These are phyloP conservation scores for Theonella swinhoei DNA, from an alignment of 37 sponge, comb jelly and placozoan genomes.

Conservation along the genomic window DNA sequence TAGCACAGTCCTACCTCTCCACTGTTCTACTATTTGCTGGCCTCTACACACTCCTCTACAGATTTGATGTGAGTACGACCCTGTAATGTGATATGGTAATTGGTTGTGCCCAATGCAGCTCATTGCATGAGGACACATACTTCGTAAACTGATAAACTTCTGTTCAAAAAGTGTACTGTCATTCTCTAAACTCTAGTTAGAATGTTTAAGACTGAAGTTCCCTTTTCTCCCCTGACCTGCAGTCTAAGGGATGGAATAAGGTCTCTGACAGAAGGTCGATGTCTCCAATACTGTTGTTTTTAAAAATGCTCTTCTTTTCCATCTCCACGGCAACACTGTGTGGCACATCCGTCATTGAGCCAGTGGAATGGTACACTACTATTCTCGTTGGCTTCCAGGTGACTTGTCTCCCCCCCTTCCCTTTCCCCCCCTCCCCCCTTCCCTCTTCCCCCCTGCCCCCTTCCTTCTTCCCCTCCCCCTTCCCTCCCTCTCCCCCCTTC, in stretches of 20 bases:
- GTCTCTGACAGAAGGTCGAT: background rate
- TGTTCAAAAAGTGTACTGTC: no score
- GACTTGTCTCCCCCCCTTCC: background rate
- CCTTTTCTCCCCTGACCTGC: background rate
- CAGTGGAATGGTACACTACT: slow-evolving; percentile 35
- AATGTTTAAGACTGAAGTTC: no score
- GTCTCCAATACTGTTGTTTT: slow-evolving; percentile 39
- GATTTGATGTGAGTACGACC: slow-evolving; percentile 54
- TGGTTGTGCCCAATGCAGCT: no score
- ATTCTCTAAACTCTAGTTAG: no score
- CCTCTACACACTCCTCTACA: slow-evolving; percentile 71
- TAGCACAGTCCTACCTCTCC: slow-evolving; percentile 82
- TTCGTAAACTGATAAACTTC: no score
- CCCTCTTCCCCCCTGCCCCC: background rate
- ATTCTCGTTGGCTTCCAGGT: slow-evolving; percentile 48
- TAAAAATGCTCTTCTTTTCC: slow-evolving; percentile 75
- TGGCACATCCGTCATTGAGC: slow-evolving; percentile 67
- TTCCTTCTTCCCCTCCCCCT: background rate
- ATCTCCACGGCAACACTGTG: slow-evolving; percentile 83
- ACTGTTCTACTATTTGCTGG: slow-evolving; percentile 85
- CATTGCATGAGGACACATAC: no score
- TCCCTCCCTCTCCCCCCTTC: background rate
- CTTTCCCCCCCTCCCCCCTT: background rate
- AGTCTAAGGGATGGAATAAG: slow-evolving; percentile 3
- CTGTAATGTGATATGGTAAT: no score